phyloP scores from a whole-genome alignment of 1,140 invertebrate genomes.

The Himalopsyche phryganea region DNA sequence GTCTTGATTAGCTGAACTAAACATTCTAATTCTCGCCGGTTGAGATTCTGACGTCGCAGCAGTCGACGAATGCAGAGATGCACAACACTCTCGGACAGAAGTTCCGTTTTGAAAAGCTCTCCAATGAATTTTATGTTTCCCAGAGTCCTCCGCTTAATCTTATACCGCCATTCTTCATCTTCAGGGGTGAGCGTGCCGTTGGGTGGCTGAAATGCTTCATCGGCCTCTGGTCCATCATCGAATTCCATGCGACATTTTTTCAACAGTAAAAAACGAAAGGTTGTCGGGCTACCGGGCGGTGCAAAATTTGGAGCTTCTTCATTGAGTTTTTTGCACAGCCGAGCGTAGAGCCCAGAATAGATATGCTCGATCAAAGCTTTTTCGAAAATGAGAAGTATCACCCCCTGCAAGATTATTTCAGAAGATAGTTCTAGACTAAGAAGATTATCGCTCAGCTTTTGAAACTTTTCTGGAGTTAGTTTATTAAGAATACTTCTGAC shows the following conservation, averaged over 20 bases:
- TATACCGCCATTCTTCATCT: conserved; percentile 84
- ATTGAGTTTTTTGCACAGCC: conserved; percentile 96
- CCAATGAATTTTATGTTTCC: conserved; percentile 98
- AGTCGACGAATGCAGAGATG: conserved; percentile 92
- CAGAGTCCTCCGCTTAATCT: conserved; percentile 96
- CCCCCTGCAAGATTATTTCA: conserved; percentile 90
- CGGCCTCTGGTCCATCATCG: conserved; percentile 77
- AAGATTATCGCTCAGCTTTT: conserved; percentile 97
- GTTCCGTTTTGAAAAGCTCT: conserved; percentile 94
- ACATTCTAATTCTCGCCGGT: conserved; percentile 89
- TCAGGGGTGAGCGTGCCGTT: conserved; percentile 62
- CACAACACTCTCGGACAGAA: conserved; percentile 87
- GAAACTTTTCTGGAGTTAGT: conserved; percentile 98
- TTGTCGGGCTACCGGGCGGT: conserved; percentile 68
- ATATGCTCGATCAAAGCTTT: conserved; percentile 99
- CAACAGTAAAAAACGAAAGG: conserved; percentile 85
- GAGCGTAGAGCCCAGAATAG: conserved; percentile 99
- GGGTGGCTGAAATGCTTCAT: conserved; percentile 65
- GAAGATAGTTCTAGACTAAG: conserved; percentile 92
- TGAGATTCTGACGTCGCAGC: conserved; percentile 63
- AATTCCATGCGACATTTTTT: conserved; percentile 95
- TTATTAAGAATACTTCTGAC: conserved; percentile 97
- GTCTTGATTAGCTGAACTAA: conserved; percentile 97
- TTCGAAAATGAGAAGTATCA: conserved; percentile 95
- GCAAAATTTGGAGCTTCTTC: conserved; percentile 97